Base-by-base conservation (phyloP, 2,888 invertebrate species). In the Drosophila kambysellisi region DNA sequence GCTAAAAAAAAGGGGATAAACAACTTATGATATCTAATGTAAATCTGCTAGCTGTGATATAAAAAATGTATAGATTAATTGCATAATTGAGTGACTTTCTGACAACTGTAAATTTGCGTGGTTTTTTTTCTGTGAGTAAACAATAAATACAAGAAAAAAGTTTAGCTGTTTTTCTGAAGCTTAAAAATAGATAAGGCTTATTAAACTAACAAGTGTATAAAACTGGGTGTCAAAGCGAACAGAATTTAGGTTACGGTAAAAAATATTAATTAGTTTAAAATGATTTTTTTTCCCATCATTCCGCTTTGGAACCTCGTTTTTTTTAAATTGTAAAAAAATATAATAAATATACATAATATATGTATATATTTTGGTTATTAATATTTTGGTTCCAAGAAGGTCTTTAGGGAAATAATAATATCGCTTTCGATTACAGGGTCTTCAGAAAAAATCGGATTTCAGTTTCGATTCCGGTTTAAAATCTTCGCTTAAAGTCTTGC, bases 11-110 rank as follows among this genome's bases (percentile, higher is more conserved):
- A 25, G 20, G 17, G 29, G 20, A 29, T 8, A 33, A 65, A 56
- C 46, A 43, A 50, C 43, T 2, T 43, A 15, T 3, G 11, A 12
- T 33, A 15, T 20, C 48, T 39, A 58, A 35, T 33, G 32, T 15
- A 29, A 69, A 61, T 65, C 30, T 75, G 46, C 17, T 11, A n/a
- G 33, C 46, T 51, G 50, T 11, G 41, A 2, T 51, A 52, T 62
- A n/a, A 63, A 71, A 65, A 63, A 71, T 59, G 50, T 37, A 75
- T 41, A 46, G 35, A 62, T 56, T 64, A 62, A 61, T 70, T 74
- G 64, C 70, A 74, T 71, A 65, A 65, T 66, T 71, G 39, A 74
- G 51, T 3, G 33, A 32, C 30, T 62, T 59, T 70, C 12, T 33
- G 63, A 63, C 61, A 62, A 41, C 5, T 46, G 8, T 9, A 66